Base-by-base conservation (phyloP, 1,140 invertebrate genomes). In the Lasioglossum baleicum region DNA sequence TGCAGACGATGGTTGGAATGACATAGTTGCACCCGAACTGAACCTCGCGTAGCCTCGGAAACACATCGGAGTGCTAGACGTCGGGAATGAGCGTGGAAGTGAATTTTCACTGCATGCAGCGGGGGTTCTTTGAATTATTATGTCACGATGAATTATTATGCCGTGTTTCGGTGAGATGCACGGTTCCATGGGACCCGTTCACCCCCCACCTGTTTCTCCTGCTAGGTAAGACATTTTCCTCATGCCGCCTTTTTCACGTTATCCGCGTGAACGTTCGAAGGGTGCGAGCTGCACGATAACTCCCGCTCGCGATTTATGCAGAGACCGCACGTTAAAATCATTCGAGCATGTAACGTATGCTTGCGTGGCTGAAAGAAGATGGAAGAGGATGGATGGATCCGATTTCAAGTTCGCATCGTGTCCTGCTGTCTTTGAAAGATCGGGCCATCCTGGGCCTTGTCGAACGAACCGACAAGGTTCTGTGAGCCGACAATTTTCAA, bases 221-320 rank as follows among this genome's bases (percentile, higher is more conserved):
- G 60, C 75, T 20, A 61, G 48, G 31, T 56, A 79, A 71, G 60
- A 51, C 58, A 22, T 65, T 73, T 65, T 20, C 69, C 17, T 51
- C 13, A n/a, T 22, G 56, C 42, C 42, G 35, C n/a, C 58, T 70
- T 70, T 70, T 71, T 40, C 75, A 13, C 26, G 48, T 63, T 70
- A 77, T 70, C 56, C 67, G 75, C 44, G 48, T 2, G 26, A 70
- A 56, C 51, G 42, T 70, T 75, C 66, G 58, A 77, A 26, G 31
- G 42, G 13, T 76, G 53, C 40, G 44, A 64, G 61, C 48, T 8
- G 42, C 13, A 51, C 63, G 71, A 80, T 74, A 67, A 74, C 71
- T 80, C 60, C 44, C 20, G 6, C 20, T 48, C 58, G 13, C 51
- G 77, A 80, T 80, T 80, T 74, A 80, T 80, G 71, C 61, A 66